A percentile compares a stretch with the other conserved stretches of the same genome.
These are phyloP conservation scores for Baryphthengus martii DNA, from an alignment of 2,113 vertebrate genomes.

Conservation along the genomic window DNA sequence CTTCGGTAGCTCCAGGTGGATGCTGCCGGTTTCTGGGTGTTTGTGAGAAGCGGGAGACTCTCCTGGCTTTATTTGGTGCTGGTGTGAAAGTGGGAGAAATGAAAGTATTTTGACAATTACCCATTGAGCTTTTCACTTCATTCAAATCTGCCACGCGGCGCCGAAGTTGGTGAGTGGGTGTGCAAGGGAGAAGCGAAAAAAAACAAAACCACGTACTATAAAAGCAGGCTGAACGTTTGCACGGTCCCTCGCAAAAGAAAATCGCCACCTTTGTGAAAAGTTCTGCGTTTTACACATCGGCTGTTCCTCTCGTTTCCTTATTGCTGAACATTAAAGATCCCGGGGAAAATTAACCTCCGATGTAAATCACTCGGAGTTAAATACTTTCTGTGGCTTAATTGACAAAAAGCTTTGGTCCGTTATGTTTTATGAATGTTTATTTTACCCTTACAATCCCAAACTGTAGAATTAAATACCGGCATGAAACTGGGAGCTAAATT, in stretches of 20 bases:
- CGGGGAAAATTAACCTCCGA: not conserved
- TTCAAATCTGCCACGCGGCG: conserved; percentile 14
- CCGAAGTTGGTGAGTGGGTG: conserved; percentile 55
- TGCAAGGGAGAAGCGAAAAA: conserved; percentile 44
- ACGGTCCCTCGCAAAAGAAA: not conserved
- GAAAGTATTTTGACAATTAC: conserved; percentile 49
- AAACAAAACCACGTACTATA: conserved; percentile 31
- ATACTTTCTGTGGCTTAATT: not conserved
- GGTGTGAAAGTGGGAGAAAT: conserved; percentile 21
- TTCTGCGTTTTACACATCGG: not conserved
- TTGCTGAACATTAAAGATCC: not conserved
- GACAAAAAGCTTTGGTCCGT: not conserved
- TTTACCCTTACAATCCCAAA: not conserved
- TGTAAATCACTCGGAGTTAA: not conserved
- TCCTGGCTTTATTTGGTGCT: conserved; percentile 32
- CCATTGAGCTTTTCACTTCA: conserved; percentile 65
- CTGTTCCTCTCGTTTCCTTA: not conserved
- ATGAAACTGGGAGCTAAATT: conserved; percentile 16
- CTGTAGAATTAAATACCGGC: not conserved
- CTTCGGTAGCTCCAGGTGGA: not conserved
- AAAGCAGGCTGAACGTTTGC: not conserved
- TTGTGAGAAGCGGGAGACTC: not conserved
- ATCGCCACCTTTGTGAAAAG: not conserved
- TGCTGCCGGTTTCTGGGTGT: not conserved
- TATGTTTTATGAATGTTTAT: conserved; percentile 21